phyloP scores from a whole-genome alignment of 2,797 vertebrate species.

The Moxostoma hubbsi region DNA sequence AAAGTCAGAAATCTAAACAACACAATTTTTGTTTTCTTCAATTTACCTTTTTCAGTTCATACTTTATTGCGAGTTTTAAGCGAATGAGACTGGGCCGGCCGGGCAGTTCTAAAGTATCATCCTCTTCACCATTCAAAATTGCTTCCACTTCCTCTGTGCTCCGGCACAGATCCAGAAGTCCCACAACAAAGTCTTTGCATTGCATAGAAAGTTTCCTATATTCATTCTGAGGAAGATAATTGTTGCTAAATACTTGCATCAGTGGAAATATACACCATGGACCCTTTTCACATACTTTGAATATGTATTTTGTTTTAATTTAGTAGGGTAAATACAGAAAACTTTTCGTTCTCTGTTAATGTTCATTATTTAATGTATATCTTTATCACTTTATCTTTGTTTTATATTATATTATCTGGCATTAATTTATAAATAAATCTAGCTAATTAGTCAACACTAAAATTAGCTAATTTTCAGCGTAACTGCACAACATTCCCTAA shows the following conservation, averaged over 20 bases:
- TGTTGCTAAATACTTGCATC: background rate
- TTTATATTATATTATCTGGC: too few relatives aligned
- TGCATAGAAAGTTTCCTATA: slow-evolving; percentile 95
- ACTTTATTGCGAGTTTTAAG: slow-evolving; percentile 97
- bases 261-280: background rate
- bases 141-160: slow-evolving; percentile 98
- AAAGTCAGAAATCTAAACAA: background rate
- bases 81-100: slow-evolving; percentile 88
- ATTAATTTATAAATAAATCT: too few relatives aligned
- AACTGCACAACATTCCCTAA: too few relatives aligned
- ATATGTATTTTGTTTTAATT: too few relatives aligned
- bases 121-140: slow-evolving; percentile 91
- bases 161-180: slow-evolving; percentile 95
- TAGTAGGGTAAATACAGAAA: too few relatives aligned
- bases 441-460: too few relatives aligned
- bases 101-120: slow-evolving; percentile 73
- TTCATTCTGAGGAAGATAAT: slow-evolving; percentile 84
- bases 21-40: background rate
- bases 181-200: slow-evolving; percentile 98
- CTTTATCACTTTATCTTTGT: too few relatives aligned
- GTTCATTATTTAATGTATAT: too few relatives aligned
- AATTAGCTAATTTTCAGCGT: too few relatives aligned
- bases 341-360: too few relatives aligned
- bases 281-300: too few relatives aligned
- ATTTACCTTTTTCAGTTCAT: slow-evolving; percentile 97